Evolutionary conservation across 1,140 invertebrate genomes (phyloP).

Genomic region (Drosophila watanabei): DNA sequence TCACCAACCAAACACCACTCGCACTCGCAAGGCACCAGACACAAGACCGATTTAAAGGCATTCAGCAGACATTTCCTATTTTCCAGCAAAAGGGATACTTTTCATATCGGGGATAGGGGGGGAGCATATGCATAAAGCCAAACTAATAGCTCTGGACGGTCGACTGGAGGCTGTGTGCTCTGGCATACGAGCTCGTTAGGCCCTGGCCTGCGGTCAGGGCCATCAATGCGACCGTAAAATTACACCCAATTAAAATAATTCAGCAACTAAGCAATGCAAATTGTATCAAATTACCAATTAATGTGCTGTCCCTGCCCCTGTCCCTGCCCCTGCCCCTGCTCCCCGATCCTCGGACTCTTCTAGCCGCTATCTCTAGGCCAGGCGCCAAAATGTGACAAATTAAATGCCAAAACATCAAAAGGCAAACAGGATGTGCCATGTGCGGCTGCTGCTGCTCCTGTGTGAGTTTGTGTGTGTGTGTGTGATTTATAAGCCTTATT

Average conservation of each 20-base stretch:
- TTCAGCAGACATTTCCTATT: background rate
- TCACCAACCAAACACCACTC: background rate
- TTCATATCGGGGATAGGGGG: background rate
- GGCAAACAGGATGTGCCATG: slow-evolving; percentile 23
- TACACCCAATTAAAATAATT: slow-evolving; percentile 54
- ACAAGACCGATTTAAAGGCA: background rate
- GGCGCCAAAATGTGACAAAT: slow-evolving; percentile 55
- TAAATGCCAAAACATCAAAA: slow-evolving; percentile 62
- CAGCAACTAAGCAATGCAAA: slow-evolving; percentile 54
- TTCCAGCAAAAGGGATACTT: background rate
- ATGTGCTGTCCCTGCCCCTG: slow-evolving; percentile 18
- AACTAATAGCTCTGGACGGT: background rate
- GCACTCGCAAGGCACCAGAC: background rate
- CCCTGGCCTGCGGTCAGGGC: slow-evolving; percentile 28
- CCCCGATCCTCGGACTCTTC: background rate
- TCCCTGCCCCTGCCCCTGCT: background rate
- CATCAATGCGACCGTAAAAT: slow-evolving; percentile 38
- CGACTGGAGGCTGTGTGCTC: background rate
- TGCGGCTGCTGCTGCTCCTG: background rate
- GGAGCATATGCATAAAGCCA: background rate
- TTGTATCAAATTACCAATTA: slow-evolving; percentile 61
- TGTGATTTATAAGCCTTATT: slow-evolving; percentile 51
- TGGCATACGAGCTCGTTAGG: slow-evolving; percentile 22
- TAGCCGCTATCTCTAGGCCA: background rate
- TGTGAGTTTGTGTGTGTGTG: slow-evolving; percentile 14